These are phyloP conservation scores for Augochlora pura DNA, from an alignment of 1,140 invertebrate species.

Conservation along the genomic window DNA sequence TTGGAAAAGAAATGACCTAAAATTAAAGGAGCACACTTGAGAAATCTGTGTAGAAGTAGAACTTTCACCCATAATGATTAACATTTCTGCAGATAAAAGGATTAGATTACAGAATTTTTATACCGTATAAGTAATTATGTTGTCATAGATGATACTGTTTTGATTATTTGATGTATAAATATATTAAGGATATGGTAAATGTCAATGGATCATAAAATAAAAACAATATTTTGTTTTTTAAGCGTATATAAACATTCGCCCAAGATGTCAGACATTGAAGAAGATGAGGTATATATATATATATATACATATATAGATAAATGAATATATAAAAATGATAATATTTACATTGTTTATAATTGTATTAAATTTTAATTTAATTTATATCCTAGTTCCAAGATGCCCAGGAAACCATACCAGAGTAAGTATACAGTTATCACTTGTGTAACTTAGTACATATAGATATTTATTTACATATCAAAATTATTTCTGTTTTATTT, in stretches of 20 bases:
- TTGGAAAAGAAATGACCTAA: constrained; percentile 63
- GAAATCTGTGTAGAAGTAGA: constrained; percentile 62
- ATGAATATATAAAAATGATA: not conserved
- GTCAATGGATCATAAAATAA: not conserved
- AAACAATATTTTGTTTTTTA: constrained; percentile 34
- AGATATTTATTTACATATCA: constrained; percentile 20
- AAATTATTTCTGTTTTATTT: constrained; percentile 86
- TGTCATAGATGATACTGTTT: not conserved
- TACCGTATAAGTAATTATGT: not conserved
- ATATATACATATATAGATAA: not conserved
- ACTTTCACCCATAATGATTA: constrained; percentile 35
- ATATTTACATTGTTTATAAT: not conserved
- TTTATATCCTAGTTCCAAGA: constrained; percentile 76
- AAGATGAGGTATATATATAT: constrained; percentile 70
- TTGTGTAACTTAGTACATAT: constrained; percentile 2
- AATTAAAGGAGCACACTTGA: constrained; percentile 70
- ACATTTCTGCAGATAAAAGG: constrained; percentile 6
- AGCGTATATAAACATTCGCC: constrained; percentile 43
- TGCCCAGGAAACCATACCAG: constrained; percentile 73
- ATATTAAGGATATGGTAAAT: not conserved
- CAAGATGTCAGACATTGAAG: constrained; percentile 75
- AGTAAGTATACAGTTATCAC: constrained; percentile 61
- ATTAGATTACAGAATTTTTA: not conserved
- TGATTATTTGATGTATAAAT: not conserved
- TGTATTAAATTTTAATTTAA: constrained; percentile 1